A percentile compares a stretch with the other conserved stretches of the same genome.
Conservation (phyloP, 1,140 invertebrate genomes). For the Brachystomella parvula region DNA sequence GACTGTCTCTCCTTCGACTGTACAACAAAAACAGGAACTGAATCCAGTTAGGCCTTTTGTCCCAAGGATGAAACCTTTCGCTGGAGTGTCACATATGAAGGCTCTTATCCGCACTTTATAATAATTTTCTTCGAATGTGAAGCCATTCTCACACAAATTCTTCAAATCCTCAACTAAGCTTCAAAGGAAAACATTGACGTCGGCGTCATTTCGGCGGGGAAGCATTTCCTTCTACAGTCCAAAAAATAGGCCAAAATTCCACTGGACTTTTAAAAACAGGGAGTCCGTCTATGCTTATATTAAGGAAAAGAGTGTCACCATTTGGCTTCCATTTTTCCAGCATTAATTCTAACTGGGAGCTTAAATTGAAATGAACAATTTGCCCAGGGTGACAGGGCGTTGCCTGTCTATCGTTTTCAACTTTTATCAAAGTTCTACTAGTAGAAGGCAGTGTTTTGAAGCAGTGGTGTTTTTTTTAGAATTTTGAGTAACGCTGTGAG, state of each 20-base stretch:
- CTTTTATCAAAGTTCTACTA: conserved; percentile 19
- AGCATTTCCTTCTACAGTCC: background rate
- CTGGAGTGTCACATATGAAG: conserved; percentile 42
- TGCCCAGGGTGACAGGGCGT: background rate
- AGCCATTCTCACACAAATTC: conserved; percentile 16
- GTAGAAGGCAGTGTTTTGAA: conserved; percentile 9
- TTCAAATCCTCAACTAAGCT: conserved; percentile 37
- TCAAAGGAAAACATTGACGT: conserved; percentile 28
- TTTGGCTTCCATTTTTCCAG: background rate
- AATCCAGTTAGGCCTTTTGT: conserved; percentile 39
- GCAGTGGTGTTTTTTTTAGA: conserved; percentile 7
- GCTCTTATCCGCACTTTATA: conserved; percentile 25
- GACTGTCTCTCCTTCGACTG: background rate
- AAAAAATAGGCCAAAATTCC: conserved; percentile 28
- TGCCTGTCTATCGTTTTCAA: background rate
- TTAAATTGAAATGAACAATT: conserved; percentile 19
- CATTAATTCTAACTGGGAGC: background rate
- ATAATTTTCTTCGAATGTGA: conserved; percentile 20
- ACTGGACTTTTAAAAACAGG: conserved; percentile 17
- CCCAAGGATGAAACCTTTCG: conserved; percentile 38
- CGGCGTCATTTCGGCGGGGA: background rate
- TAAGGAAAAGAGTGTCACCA: background rate
- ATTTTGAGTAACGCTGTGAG: conserved; percentile 13
- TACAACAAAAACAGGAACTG: conserved; percentile 40
- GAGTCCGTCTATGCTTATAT: conserved; percentile 28